A percentile compares a stretch with the other conserved stretches of the same genome.
phyloP scores from a whole-genome alignment of 2,888 invertebrate genomes.

The Heliconius cydno region DNA sequence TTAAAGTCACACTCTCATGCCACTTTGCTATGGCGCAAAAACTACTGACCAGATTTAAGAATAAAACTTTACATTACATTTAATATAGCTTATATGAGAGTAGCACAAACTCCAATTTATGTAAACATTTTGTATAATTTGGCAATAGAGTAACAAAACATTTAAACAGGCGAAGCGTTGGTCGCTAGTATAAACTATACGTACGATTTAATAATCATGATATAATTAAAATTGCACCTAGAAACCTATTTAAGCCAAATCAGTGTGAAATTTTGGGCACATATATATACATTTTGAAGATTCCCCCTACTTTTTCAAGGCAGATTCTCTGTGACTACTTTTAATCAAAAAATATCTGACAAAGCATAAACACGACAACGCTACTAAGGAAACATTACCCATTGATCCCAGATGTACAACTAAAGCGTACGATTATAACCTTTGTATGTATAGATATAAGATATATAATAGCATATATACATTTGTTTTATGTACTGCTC shows the following conservation, averaged over 20 bases:
- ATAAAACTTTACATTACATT: no score
- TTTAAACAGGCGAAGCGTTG: no score
- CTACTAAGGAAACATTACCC: slow-evolving; percentile 19
- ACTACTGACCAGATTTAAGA: no score
- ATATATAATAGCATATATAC: background rate
- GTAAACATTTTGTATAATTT: no score
- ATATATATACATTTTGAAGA: background rate
- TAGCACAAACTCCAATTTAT: no score
- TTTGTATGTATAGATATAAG: background rate
- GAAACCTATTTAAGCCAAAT: background rate
- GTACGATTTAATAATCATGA: no score
- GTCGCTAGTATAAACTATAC: no score
- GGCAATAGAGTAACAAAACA: no score
- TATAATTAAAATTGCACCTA: background rate
- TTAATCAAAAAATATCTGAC: slow-evolving; percentile 26
- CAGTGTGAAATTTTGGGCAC: background rate
- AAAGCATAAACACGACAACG: slow-evolving; percentile 24
- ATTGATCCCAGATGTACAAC: slow-evolving; percentile 8
- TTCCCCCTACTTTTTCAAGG: background rate
- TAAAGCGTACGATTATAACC: background rate
- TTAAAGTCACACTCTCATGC: no score
- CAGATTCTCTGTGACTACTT: slow-evolving; percentile 3
- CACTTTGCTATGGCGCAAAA: no score
- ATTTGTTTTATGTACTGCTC: slow-evolving; percentile 9
- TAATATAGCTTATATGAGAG: no score